These are phyloP conservation scores for Cynopterus sphinx DNA, from an alignment of 2,797 vertebrate species.

Conservation along the genomic window DNA sequence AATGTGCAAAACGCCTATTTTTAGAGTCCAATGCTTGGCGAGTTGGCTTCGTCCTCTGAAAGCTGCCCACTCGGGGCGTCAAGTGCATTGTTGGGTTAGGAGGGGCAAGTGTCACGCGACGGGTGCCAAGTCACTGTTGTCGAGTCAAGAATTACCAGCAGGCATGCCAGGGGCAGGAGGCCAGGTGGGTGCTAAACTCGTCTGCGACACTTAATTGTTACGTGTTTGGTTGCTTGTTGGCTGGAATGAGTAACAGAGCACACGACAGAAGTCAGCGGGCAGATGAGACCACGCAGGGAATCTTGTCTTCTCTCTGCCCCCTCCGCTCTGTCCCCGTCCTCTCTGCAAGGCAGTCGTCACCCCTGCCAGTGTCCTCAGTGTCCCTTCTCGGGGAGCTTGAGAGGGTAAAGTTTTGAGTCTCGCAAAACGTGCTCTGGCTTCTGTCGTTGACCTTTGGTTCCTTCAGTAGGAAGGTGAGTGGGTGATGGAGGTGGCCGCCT, in stretches of 20 bases:
- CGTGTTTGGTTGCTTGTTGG: not conserved
- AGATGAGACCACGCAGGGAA: not conserved
- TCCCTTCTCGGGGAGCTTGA: not conserved
- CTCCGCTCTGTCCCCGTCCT: accelerated
- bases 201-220: not conserved
- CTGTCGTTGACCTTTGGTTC: not conserved
- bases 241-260: not conserved
- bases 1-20: constrained; percentile 75
- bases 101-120: not conserved
- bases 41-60: constrained; percentile 26
- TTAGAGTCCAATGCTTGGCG: constrained; percentile 65
- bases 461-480: not conserved
- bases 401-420: not conserved
- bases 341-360: too few relatives aligned
- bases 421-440: not conserved
- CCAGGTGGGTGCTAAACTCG: not conserved
- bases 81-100: not conserved
- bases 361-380: not conserved
- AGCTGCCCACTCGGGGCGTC: constrained; percentile 58
- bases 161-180: not conserved
- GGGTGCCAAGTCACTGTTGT: accelerated
- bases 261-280: not conserved
- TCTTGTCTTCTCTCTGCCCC: too few relatives aligned
- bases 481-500: not conserved
- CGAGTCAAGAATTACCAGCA: not conserved